Conservation (phyloP, 2,888 invertebrate species). For the Cynaeus angustus region DNA sequence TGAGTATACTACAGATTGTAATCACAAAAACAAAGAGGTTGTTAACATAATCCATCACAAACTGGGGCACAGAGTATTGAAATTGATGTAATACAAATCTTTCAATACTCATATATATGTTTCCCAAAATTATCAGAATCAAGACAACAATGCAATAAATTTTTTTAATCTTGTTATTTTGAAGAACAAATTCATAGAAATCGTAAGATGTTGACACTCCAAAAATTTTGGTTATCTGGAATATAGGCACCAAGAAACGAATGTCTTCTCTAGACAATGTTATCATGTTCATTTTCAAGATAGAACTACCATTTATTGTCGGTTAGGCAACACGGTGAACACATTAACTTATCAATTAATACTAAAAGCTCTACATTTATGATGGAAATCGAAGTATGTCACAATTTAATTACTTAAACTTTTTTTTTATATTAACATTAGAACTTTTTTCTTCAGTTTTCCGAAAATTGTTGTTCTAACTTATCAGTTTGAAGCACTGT, state of each 20-base stretch:
- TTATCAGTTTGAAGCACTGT: too few species aligned
- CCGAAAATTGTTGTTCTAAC: too few species aligned
- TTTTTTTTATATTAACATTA: neutral
- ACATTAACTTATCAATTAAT: too few species aligned
- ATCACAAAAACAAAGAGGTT: neutral
- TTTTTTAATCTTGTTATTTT: neutral
- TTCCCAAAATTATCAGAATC: neutral
- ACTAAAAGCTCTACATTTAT: too few species aligned
- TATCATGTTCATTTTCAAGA: neutral
- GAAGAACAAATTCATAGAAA: neutral
- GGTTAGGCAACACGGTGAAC: too few species aligned
- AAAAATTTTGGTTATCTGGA: neutral
- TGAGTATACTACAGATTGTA: neutral
- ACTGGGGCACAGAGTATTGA: neutral
- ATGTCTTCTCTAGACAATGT: neutral
- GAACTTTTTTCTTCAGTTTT: constrained; percentile 33
- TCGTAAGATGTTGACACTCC: neutral
- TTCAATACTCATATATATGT: neutral
- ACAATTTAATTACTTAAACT: too few species aligned
- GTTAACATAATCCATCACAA: neutral
- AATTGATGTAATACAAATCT: neutral
- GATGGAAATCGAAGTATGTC: too few species aligned
- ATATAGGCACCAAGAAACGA: neutral
- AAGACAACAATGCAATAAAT: neutral
- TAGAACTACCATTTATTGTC: too few species aligned